Conservation (phyloP, 2,113 vertebrate species). For the Orientallactaga bullata region DNA sequence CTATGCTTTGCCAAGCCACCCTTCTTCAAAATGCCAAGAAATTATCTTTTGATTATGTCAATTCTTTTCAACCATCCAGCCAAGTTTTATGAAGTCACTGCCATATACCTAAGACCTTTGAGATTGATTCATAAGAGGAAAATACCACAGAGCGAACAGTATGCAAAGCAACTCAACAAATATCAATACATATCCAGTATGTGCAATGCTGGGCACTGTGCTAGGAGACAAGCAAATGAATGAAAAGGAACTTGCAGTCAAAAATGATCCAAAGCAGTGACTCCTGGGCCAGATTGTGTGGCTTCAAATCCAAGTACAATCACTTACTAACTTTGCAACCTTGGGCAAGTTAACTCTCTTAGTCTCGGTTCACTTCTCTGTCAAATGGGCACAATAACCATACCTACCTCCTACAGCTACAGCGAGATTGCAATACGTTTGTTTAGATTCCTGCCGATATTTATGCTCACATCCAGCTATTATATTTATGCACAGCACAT, state of each 20-base stretch:
- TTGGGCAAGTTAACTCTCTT: not conserved
- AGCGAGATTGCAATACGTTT: conserved; percentile 9
- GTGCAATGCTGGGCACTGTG: not conserved
- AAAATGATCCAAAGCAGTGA: conserved; percentile 46
- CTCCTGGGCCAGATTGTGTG: not conserved
- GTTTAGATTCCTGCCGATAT: not conserved
- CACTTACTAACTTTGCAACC: not conserved
- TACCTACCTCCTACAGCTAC: not conserved
- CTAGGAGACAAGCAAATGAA: not conserved
- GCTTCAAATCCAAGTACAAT: not conserved
- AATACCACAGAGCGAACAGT: not conserved
- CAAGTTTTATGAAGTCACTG: not conserved
- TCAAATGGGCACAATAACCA: conserved; percentile 9
- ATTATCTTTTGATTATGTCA: conserved; percentile 31
- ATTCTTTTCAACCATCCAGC: conserved; percentile 42
- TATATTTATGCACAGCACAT: not conserved
- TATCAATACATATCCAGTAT: not conserved
- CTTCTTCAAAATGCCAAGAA: conserved; percentile 30
- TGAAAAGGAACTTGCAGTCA: conserved; percentile 14
- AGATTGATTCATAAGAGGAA: conserved; percentile 12
- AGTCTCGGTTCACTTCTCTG: not conserved
- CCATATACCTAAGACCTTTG: not conserved
- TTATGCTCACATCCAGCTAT: not conserved
- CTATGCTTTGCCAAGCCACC: conserved; percentile 40
- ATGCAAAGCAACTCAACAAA: conserved; percentile 32